These are phyloP conservation scores for Jacana jacana DNA, from an alignment of 2,113 vertebrate genomes.

Conservation along the genomic window DNA sequence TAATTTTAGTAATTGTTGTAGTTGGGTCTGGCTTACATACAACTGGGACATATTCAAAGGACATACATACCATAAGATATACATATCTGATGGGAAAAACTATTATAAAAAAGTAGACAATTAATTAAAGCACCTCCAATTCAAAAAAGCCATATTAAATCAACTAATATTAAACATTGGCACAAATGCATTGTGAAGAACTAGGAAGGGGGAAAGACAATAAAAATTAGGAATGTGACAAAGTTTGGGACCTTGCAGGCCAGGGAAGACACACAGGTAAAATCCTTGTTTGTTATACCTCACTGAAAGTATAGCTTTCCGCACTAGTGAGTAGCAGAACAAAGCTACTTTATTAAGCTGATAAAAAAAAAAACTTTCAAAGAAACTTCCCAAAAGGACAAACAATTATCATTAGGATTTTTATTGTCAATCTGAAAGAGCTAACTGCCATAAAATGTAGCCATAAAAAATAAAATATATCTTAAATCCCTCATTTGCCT, in stretches of 20 bases:
- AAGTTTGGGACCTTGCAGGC: background rate
- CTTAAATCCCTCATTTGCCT: conserved; percentile 60
- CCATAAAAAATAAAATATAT: conserved; percentile 64
- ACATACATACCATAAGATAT: background rate
- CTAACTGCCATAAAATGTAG: conserved; percentile 53
- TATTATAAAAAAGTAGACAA: background rate
- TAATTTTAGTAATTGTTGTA: background rate
- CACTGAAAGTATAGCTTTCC: background rate
- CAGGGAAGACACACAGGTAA: background rate
- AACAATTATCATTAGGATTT: conserved; percentile 52
- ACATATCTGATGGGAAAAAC: background rate
- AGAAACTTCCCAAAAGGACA: conserved; percentile 57
- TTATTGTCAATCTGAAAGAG: conserved; percentile 68
- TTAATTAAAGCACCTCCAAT: background rate
- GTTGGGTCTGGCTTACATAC: background rate
- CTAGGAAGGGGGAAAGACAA: background rate
- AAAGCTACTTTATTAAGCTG: background rate
- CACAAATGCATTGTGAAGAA: background rate
- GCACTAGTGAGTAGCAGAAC: background rate
- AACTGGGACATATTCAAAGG: background rate
- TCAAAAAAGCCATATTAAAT: background rate
- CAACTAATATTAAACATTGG: background rate
- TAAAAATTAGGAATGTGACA: background rate
- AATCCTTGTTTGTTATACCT: background rate
- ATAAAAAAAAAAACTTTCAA: conserved; percentile 8